Base-by-base conservation (phyloP, 1,140 invertebrate genomes). In the Drepana arcuata region DNA sequence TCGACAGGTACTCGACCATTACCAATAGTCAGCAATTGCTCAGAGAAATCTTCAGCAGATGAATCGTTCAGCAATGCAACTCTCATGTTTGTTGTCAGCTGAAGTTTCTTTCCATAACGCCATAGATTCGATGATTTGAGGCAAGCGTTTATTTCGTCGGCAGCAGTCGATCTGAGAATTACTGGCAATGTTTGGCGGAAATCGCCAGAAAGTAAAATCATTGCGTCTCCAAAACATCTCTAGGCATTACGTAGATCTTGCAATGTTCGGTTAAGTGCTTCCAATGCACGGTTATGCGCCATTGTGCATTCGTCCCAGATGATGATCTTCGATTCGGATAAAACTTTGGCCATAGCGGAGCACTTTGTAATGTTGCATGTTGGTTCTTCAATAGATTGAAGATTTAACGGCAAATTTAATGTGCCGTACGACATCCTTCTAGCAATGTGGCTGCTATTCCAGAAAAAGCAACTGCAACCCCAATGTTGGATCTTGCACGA, bases 141-240 rank as follows among this genome's bases (percentile, higher is more conserved):
- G 34, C 52, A 67, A 41, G 56, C 51, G 42, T 67, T 81, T 29
- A 84, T 29, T 78, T 85, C 70, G 53, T 86, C 70, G 33, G 73
- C 78, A 48, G 54, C 43, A 12, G 75, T 86, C 45, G 55, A 70
- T 65, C 71, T 54, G 38, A 57, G 48, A 49, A 84, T 71, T 10
- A 86, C 69, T 43, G 83, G 78, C 31, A 86, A 15, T 37, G 48
- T 86, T 68, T 87, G 80, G n/a, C 79, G 51, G 54, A 86, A 87
- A 75, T 87, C 81, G 14, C 82, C 83, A 41, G 72, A 49, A 11
- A 84, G 50, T 33, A 84, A 35, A 50, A 86, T 41, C 15, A 74
- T 53, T 28, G 48, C 40, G 38, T 60, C 43, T 28, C n/a, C 41
- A 53, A 57, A 66, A 42, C 24, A 27, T 23, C 26, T 45, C 43